Conservation (phyloP, 2,888 invertebrate species). For the Pimpla rufipes region DNA sequence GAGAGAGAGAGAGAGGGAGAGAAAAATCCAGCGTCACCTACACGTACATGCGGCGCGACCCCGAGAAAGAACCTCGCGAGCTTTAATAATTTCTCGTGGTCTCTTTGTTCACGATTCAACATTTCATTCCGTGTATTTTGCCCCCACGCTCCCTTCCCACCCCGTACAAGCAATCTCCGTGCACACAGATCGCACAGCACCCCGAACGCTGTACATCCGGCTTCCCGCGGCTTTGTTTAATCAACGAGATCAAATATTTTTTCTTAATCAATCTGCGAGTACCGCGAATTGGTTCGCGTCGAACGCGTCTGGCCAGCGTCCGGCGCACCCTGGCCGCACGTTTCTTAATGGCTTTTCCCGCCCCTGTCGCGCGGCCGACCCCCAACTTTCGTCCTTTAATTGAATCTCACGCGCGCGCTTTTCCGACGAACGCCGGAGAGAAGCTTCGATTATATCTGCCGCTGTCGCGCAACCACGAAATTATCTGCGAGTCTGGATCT, state of each 20-base stretch:
- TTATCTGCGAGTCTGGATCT: slow-evolving; percentile 65
- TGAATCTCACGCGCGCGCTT: slow-evolving; percentile 35
- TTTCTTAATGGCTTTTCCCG: slow-evolving; percentile 41
- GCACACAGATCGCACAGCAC: background rate
- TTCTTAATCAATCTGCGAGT: background rate
- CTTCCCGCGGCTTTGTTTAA: slow-evolving; percentile 69
- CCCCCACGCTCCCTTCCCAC: background rate
- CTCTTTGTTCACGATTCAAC: slow-evolving; percentile 74
- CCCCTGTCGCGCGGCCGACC: background rate
- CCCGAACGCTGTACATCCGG: background rate
- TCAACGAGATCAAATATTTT: slow-evolving; percentile 61
- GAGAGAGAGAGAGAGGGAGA: slow-evolving; percentile 1
- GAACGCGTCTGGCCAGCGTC: slow-evolving; percentile 50
- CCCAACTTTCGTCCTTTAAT: slow-evolving; percentile 48
- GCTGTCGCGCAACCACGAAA: slow-evolving; percentile 47
- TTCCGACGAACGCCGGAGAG: slow-evolving; percentile 24
- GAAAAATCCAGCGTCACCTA: slow-evolving; percentile 61
- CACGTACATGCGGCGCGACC: slow-evolving; percentile 35
- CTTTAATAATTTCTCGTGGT: slow-evolving; percentile 72
- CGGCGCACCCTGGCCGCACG: background rate
- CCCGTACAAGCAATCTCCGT: slow-evolving; percentile 2
- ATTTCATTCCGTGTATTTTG: slow-evolving; percentile 70
- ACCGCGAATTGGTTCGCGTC: slow-evolving; percentile 31
- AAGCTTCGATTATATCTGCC: slow-evolving; percentile 29
- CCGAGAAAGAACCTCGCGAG: slow-evolving; percentile 59